Evolutionary conservation across 2,113 vertebrate species (phyloP).

Genomic region (Athene noctua): DNA sequence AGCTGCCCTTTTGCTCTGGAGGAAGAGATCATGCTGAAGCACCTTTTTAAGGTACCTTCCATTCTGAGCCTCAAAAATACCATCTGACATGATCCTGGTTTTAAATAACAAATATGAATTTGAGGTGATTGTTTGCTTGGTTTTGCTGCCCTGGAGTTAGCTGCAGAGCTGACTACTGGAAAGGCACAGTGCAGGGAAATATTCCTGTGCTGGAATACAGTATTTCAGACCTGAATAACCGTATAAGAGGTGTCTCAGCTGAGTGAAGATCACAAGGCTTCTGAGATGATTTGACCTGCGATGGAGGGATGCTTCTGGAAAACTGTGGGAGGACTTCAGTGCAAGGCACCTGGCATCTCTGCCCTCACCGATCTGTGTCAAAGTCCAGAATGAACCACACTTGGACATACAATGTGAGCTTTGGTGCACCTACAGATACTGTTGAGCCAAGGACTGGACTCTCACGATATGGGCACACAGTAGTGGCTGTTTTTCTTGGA

Average conservation of each 20-base stretch:
- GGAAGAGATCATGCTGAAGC: not conserved
- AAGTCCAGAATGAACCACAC: slow-evolving; percentile 36
- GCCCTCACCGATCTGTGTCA: not conserved
- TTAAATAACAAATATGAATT: not conserved
- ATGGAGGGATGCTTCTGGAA: not conserved
- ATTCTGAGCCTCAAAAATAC: not conserved
- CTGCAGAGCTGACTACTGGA: not conserved
- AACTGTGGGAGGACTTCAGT: not conserved
- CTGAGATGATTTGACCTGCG: not conserved
- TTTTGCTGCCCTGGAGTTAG: not conserved
- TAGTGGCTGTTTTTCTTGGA: slow-evolving; percentile 85
- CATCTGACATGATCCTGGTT: not conserved
- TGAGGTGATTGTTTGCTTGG: not conserved
- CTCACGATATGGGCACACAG: slow-evolving; percentile 76
- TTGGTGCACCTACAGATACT: slow-evolving; percentile 14
- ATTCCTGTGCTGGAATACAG: not conserved
- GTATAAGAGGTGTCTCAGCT: not conserved
- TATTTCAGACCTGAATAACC: not conserved
- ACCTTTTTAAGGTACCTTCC: not conserved
- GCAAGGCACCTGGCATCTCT: not conserved
- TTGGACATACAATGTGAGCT: slow-evolving; percentile 48
- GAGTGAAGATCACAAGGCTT: not conserved
- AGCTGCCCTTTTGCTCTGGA: not conserved
- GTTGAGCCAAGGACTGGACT: slow-evolving; percentile 59
- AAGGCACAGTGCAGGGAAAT: not conserved